Evolutionary conservation across 2,113 vertebrate species (phyloP).

Genomic region (Labeo rohita): DNA sequence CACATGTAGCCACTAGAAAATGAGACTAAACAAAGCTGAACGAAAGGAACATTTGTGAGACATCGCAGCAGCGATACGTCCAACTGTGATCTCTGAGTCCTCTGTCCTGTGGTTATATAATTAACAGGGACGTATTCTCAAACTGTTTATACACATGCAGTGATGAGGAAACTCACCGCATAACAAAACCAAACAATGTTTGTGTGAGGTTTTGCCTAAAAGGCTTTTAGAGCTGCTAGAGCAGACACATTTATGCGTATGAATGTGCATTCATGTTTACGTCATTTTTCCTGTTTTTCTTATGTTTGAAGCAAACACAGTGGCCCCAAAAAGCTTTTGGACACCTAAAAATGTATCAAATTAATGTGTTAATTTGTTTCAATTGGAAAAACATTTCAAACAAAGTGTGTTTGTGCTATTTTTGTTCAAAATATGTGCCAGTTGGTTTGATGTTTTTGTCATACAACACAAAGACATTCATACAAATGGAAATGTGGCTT

Average conservation of each 20-base stretch:
- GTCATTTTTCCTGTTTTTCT: neutral
- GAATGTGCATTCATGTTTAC: neutral
- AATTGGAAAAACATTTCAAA: neutral
- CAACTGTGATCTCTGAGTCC: neutral
- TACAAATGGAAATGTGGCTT: neutral
- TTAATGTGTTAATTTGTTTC: neutral
- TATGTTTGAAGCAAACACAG: neutral
- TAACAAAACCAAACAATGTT: conserved; percentile 4
- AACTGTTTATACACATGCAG: conserved; percentile 43
- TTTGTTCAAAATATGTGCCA: neutral
- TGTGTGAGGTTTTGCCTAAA: neutral
- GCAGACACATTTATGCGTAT: neutral
- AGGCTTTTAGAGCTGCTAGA: conserved; percentile 24
- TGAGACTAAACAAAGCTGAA: conserved; percentile 38
- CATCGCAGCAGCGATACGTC: neutral
- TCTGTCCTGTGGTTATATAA: conserved; percentile 20
- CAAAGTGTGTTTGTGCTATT: conserved; percentile 1
- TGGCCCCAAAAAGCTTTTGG: neutral
- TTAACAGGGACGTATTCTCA: neutral
- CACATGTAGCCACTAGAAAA: neutral
- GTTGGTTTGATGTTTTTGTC: neutral
- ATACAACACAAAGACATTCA: neutral
- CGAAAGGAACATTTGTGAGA: neutral
- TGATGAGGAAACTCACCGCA: neutral
- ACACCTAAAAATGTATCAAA: neutral